Evolutionary conservation across 1,140 invertebrate genomes (phyloP).

Genomic region (Pristionchus pacificus): DNA sequence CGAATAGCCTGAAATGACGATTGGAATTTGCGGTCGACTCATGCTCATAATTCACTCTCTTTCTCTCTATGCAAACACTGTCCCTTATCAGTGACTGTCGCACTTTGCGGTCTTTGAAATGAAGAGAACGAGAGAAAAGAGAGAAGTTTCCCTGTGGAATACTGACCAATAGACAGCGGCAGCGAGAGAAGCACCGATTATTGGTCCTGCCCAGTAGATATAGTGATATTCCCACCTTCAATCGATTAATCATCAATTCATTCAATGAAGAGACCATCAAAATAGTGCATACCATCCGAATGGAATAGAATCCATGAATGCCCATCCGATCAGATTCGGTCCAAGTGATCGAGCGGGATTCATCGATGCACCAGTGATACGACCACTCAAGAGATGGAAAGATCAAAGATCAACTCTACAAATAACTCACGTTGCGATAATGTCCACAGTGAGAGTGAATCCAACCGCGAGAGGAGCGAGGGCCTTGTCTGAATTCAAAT

Average conservation of each 20-base stretch:
- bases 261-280: neutral
- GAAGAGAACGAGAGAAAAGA: too few relatives aligned
- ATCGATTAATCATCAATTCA: too few relatives aligned
- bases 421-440: slow-evolving; percentile 44
- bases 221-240: slow-evolving; percentile 56
- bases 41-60: too few relatives aligned
- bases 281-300: slow-evolving; percentile 4
- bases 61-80: too few relatives aligned
- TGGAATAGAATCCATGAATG: slow-evolving; percentile 10
- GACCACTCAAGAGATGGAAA: slow-evolving; percentile 35
- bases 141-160: neutral
- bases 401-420: neutral
- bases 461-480: slow-evolving; percentile 57
- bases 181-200: slow-evolving; percentile 50
- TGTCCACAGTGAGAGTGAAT: slow-evolving; percentile 52
- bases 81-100: too few relatives aligned
- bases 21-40: too few relatives aligned
- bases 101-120: too few relatives aligned
- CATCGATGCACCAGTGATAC: slow-evolving; percentile 59
- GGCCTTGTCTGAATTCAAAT: too few relatives aligned
- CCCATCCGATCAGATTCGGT: slow-evolving; percentile 52
- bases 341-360: slow-evolving; percentile 60
- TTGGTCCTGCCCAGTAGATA: slow-evolving; percentile 59
- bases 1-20: neutral
- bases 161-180: slow-evolving; percentile 28